Base-by-base conservation (phyloP, 1,140 invertebrate species). In the Belonocnema kinseyi region DNA sequence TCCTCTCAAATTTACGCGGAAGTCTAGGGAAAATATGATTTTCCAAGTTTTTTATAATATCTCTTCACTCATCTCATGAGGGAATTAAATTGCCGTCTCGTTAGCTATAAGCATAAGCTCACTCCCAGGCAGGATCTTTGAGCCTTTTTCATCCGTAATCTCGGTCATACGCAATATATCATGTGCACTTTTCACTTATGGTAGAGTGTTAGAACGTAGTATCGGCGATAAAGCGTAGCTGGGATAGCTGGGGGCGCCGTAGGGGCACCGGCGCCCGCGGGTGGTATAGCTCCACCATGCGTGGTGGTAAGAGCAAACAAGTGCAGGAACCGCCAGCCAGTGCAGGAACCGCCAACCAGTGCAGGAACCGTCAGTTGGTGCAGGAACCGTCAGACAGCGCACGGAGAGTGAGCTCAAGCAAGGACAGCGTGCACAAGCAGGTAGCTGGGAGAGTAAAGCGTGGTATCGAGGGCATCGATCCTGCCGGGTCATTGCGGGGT, bases 391-490 rank as follows among this genome's bases (percentile, higher is more conserved):
- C 3, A 33, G 26, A 2, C 3, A 33, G 3, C 2, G 2, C 26
- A 33, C 2, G 5, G 26, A 33, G 3, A 33, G 26, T 4, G 26
- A 33, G 5, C 26, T 3, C 3, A 4, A 33, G 26, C 26, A 2
- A 4, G 26, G 4, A 33, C 26, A 33, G 26, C 26, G 26, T 3
- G 26, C 3, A n/a, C n/a, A n/a, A 66, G 58, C 58, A 66, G 58
- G 58, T 66, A 33, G 21, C 58, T 40, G 58, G 58, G 26, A 33
- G 16, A 33, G 33, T 26, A 66, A 66, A 66, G 16, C 40, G 58
- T 46, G 40, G 40, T 66, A 66, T 66, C 26, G 58, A 66, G 58
- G 58, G 58, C 58, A 66, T 66, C 58, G 58, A 66, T 66, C 58
- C 26, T 66, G 58, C 58, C 33, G 26, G 58, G 58, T 66, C 58